These are phyloP conservation scores for Anguilla megastoma DNA, from an alignment of 2,797 vertebrate genomes.

Conservation along the genomic window DNA sequence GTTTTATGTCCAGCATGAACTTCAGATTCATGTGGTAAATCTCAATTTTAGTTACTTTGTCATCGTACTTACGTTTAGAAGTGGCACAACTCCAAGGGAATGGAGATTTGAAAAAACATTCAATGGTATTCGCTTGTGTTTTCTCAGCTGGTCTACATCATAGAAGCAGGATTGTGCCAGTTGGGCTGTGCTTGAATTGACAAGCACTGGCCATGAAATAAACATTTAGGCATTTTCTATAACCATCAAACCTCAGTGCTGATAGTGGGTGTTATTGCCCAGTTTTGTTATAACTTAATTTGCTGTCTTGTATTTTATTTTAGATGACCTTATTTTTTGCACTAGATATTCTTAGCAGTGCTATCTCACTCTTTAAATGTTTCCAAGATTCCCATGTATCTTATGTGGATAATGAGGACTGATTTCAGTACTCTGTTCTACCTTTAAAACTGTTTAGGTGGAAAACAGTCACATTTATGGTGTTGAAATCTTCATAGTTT, in stretches of 20 bases:
- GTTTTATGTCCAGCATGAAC: background rate
- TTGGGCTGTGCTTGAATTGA: constrained; percentile 18
- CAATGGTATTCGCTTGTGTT: background rate
- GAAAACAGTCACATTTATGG: constrained; percentile 28
- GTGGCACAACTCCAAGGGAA: background rate
- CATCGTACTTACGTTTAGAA: background rate
- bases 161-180: background rate
- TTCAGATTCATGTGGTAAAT: background rate
- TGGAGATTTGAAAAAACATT: background rate
- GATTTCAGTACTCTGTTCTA: constrained; percentile 7
- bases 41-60: background rate
- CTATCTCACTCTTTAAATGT: background rate
- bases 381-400: background rate
- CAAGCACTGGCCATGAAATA: background rate
- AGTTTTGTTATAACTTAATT: constrained; percentile 5
- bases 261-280: background rate
- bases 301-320: background rate
- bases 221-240: constrained; percentile 15
- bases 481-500: background rate
- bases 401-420: constrained; percentile 6
- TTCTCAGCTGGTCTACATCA: background rate
- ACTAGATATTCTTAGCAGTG: background rate
- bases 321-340: background rate
- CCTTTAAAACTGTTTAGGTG: constrained; percentile 16
- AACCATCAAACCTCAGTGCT: background rate